Evolutionary conservation across 2,888 invertebrate species (phyloP), one percentile per base, ranked within the genome.

Genomic region (Ornithoptera alexandrae): DNA sequence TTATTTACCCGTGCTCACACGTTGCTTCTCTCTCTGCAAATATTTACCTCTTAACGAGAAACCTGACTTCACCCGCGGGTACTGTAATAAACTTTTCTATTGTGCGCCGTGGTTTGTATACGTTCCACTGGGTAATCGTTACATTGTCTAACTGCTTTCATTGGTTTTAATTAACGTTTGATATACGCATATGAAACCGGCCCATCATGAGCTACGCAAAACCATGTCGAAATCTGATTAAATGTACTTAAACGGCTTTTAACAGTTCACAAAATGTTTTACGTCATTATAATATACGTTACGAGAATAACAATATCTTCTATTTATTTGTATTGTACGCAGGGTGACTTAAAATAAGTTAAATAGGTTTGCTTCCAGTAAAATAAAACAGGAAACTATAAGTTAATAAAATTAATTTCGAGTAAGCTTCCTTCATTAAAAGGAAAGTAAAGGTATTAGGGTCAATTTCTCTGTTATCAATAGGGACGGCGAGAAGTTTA

Each of bases 21-120:
- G 84, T 86, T 81, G 84, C 83, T 80, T 80, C 85, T 80, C 84
- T 79, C 80, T 79, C 77, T 75, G 78, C 86, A 89, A 90, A 90
- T 90, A 88, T 90, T 90, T 90, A 86, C 86, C 83, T 84, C 85
- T 85, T 86, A 87, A 89, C 87, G 85, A 89, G 88, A 84, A 88
- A 86, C 85, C 88, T 89, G 89, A 87, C 89, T 90, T 88, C 77
- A 82, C 85, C 84, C 86, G 81, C 78, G 84, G 84, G 84, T 79
- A 77, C 81, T 75, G 84, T 86, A 88, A 88, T 88, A 88, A 89
- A 90, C 84, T 90, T 90, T 90, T 89, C 86, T 86, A 88, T 90
- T 88, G 86, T 89, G 76, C 76, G 75, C 74, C 76, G 83, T 72
- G 84, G 84, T 82, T 82, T 78, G 78, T 79, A 75, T 80, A 79